Percentiles rank a stretch among this genome's conserved stretches.
These are phyloP conservation scores for Pogonognathellus flavescens DNA, from an alignment of 1,140 invertebrate genomes.

Conservation along the genomic window DNA sequence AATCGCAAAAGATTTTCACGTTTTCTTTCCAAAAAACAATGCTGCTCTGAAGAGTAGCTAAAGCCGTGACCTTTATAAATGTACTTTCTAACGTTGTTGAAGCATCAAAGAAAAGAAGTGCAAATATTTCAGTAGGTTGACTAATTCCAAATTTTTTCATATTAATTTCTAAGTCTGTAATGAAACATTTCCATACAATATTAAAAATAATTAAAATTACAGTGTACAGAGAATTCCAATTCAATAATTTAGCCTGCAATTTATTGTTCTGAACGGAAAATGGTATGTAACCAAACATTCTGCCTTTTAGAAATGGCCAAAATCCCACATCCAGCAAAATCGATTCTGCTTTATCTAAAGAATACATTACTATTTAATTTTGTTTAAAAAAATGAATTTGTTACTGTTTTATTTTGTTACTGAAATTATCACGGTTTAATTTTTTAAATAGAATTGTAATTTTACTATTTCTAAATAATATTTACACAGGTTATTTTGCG, in stretches of 20 bases:
- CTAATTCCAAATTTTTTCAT: neutral
- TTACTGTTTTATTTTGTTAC: too few species aligned
- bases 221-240: neutral
- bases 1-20: neutral
- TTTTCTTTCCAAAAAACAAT: slow-evolving; percentile 10
- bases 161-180: neutral
- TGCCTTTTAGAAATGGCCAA: neutral
- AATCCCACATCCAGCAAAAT: neutral
- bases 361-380: too few species aligned
- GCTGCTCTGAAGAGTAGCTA: neutral
- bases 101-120: neutral
- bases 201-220: neutral
- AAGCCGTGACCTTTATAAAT: neutral
- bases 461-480: too few species aligned
- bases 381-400: too few species aligned
- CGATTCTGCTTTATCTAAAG: neutral
- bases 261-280: neutral
- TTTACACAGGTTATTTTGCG: too few species aligned
- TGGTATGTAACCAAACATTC: slow-evolving; percentile 8
- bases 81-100: neutral
- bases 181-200: neutral
- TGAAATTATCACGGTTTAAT: too few species aligned
- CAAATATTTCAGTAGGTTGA: neutral
- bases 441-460: too few species aligned
- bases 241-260: neutral